phyloP scores from a whole-genome alignment of 2,797 vertebrate species.

The Poecile montanus region DNA sequence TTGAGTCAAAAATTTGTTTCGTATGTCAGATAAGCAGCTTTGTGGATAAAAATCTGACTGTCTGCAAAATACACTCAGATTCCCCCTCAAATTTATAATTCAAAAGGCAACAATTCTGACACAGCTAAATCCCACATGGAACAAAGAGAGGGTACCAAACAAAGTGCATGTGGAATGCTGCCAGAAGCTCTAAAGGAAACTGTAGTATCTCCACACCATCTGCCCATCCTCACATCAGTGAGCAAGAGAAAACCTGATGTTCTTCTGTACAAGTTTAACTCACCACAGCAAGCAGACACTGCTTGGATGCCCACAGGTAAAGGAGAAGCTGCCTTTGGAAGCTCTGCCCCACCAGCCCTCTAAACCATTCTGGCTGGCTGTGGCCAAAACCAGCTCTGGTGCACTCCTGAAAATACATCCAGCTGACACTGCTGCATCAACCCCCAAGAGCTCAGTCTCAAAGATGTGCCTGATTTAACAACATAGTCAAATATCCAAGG shows the following conservation, averaged over 20 bases:
- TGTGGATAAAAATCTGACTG: background rate
- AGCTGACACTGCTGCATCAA: background rate
- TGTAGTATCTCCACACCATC: background rate
- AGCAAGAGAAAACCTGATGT: background rate
- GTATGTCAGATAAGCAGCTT: background rate
- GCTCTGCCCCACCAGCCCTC: background rate
- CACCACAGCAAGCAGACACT: background rate
- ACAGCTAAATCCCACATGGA: background rate
- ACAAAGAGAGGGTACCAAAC: background rate
- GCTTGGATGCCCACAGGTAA: background rate
- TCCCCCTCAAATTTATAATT: background rate
- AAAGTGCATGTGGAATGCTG: background rate
- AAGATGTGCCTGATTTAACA: background rate
- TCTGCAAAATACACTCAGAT: background rate
- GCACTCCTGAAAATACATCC: background rate
- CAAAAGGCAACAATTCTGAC: background rate
- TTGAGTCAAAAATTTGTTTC: background rate
- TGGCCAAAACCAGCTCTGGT: background rate
- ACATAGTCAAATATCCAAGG: background rate
- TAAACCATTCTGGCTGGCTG: background rate
- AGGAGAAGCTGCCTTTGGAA: background rate
- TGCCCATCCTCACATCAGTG: background rate
- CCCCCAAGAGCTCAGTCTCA: background rate
- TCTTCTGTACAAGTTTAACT: background rate
- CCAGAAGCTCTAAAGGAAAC: background rate